Evolutionary conservation across 2,888 invertebrate genomes (phyloP).

Genomic region (Zhuqinia jingwanae): DNA sequence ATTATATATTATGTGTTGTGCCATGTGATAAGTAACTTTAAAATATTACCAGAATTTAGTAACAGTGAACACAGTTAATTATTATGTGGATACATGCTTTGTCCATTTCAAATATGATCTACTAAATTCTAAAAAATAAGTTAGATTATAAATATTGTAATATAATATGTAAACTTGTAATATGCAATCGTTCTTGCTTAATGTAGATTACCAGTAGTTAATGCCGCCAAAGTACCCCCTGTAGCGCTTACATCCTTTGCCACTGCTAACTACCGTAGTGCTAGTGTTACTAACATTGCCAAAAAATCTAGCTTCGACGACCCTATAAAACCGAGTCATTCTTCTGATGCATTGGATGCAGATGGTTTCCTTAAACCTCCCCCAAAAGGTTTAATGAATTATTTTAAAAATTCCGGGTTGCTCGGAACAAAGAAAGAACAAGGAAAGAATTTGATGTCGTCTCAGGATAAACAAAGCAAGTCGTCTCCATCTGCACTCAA

Average conservation of each 20-base stretch:
- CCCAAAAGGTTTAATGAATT: constrained; percentile 64
- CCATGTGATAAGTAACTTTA: neutral
- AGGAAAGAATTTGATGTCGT: neutral
- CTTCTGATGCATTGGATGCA: constrained; percentile 16
- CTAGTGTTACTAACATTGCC: constrained; percentile 39
- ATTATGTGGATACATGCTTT: neutral
- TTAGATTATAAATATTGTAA: constrained; percentile 1
- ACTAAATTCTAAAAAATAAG: neutral
- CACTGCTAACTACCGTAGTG: constrained; percentile 27
- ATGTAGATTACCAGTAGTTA: constrained; percentile 60
- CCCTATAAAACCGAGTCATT: neutral
- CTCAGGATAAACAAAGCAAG: constrained; percentile 41
- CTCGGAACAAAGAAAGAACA: constrained; percentile 42
- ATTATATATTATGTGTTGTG: neutral
- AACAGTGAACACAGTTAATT: neutral
- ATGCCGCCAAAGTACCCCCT: constrained; percentile 24
- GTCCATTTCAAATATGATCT: neutral
- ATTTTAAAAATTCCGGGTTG: constrained; percentile 49
- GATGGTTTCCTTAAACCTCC: constrained; percentile 61
- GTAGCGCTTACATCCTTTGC: constrained; percentile 32
- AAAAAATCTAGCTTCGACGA: neutral
- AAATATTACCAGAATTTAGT: neutral
- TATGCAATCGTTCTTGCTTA: constrained; percentile 6
- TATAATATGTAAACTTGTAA: constrained; percentile 3
- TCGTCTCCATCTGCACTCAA: constrained; percentile 71